phyloP scores from a whole-genome alignment of 2,797 vertebrate species.

The Bovichtus diacanthus region DNA sequence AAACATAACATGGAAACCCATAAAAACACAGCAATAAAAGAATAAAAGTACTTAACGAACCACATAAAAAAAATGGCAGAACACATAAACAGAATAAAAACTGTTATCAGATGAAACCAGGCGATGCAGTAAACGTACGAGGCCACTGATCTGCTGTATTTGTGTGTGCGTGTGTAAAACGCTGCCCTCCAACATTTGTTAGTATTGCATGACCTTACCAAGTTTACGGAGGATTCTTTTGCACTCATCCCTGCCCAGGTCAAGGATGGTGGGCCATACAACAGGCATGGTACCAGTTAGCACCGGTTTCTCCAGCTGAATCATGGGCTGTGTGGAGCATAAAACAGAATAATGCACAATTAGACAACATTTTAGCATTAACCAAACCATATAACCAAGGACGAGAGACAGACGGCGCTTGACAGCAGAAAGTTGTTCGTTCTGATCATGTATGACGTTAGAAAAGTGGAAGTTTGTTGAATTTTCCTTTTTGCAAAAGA shows the following conservation, averaged over 20 bases:
- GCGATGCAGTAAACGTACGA: too few relatives aligned
- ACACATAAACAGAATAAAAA: too few relatives aligned
- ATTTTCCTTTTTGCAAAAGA: background rate
- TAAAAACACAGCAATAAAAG: too few relatives aligned
- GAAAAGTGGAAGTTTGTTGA: background rate
- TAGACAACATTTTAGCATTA: background rate
- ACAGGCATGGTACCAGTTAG: conserved; percentile 92
- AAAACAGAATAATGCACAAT: background rate
- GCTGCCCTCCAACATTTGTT: background rate
- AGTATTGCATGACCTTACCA: conserved; percentile 80
- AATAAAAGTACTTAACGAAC: too few relatives aligned
- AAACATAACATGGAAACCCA: too few relatives aligned
- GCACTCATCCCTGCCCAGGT: conserved; percentile 98
- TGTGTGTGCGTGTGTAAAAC: too few relatives aligned
- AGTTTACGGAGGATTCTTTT: conserved; percentile 98
- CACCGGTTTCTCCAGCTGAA: conserved; percentile 87
- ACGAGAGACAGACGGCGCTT: background rate
- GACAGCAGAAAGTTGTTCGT: background rate
- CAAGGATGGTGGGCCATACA: conserved; percentile 98
- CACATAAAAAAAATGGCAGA: too few relatives aligned
- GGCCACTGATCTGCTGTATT: too few relatives aligned
- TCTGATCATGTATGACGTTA: background rate
- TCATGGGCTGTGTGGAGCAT: conserved; percentile 82
- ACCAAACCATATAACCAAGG: background rate
- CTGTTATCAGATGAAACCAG: too few relatives aligned